phyloP scores from a whole-genome alignment of 2,113 vertebrate genomes.

The Cryptomyrus ogoouensis region DNA sequence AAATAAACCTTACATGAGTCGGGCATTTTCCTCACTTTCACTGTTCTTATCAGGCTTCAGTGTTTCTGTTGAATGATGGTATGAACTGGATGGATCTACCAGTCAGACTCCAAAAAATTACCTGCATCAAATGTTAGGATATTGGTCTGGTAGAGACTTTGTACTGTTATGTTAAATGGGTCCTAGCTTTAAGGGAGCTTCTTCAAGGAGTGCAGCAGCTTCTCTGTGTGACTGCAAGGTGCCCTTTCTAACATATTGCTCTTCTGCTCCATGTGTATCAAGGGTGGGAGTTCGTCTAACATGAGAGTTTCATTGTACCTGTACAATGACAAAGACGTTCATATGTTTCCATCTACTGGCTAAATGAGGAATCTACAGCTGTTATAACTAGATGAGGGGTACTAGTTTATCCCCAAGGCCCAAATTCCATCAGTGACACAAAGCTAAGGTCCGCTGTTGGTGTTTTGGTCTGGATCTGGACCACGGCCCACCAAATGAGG shows the following conservation, averaged over 20 bases:
- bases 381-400: neutral
- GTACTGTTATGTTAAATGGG: neutral
- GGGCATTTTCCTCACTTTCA: neutral
- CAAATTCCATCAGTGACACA: neutral
- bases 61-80: neutral
- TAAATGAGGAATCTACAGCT: neutral
- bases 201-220: neutral
- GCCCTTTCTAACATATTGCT: neutral
- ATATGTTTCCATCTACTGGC: neutral
- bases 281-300: neutral
- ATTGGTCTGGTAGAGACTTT: neutral
- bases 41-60: neutral
- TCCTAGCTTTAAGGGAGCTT: neutral
- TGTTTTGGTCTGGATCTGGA: neutral
- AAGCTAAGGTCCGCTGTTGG: neutral
- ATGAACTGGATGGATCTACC: neutral
- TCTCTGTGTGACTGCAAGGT: neutral
- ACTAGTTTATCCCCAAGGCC: neutral
- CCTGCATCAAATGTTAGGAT: neutral
- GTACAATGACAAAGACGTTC: neutral
- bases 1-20: neutral
- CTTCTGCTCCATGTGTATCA: neutral
- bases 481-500: neutral
- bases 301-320: neutral
- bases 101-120: neutral